Evolutionary conservation across 2,797 vertebrate genomes (phyloP), one percentile per base, ranked within the genome.

Genomic region (Chiloscyllium punctatum): DNA sequence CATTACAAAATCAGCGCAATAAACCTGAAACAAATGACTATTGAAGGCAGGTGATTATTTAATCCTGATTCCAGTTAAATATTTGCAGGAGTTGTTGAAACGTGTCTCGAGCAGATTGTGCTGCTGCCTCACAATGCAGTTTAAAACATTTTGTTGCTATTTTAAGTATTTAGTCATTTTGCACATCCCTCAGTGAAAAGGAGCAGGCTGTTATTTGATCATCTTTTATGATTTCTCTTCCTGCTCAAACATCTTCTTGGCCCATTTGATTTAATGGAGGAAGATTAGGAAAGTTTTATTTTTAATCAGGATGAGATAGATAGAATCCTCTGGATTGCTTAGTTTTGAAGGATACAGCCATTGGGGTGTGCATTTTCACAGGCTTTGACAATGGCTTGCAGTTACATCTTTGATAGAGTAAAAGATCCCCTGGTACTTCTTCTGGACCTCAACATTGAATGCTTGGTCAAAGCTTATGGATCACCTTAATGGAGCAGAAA

Each of bases 261-360:
- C 95, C 96, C 96, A 96, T 96, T 96, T 66, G 96, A 96, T 96
- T 95, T 84, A 96, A 69, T 96, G 87, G 94, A 97, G 74, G 96
- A 97, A 96, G 95, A 96, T 96, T 0, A 0, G 96, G 92, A 95
- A 42, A 96, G 96, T 96, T 97, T 96, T 97, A 96, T 97, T 96
- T 96, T 97, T 96, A 96, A 96, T 96, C 84, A 95, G 82, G 72
- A 2, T 62, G 62, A 62, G 57, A 62, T 96, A 91, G 96, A 96
- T 96, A 96, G 66, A 95, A 96, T 95, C 96, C 97, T 97, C 96
- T 96, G 96, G 96, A 95, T 90, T 96, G 94, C 95, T 96, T 66
- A 79, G 95, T 96, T 95, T 96, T 97, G 96, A 96, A 96, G 95
- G 95, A 96, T 94, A 72, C 42, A 96, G 91, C 96, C 88, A 96